These are phyloP conservation scores for Dynastes maya DNA, from an alignment of 2,888 invertebrate species.

Conservation along the genomic window DNA sequence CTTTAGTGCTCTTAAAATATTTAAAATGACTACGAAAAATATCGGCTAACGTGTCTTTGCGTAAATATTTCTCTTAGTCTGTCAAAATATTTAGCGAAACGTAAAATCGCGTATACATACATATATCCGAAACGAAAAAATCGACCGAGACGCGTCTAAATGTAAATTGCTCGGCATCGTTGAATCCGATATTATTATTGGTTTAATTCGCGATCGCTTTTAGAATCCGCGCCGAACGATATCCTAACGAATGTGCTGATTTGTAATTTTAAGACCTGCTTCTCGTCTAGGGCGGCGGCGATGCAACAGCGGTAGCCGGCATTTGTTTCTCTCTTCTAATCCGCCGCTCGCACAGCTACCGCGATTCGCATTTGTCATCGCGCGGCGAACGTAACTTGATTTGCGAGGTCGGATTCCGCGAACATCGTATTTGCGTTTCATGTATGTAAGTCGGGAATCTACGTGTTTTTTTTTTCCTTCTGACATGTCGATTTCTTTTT, in stretches of 20 bases:
- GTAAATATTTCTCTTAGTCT: slow-evolving; percentile 40
- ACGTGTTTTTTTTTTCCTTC: not conserved
- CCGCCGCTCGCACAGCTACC: slow-evolving; percentile 23
- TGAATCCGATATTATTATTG: not conserved
- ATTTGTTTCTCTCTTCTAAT: slow-evolving; percentile 6
- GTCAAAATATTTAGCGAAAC: slow-evolving; percentile 45
- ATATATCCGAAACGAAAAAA: not conserved
- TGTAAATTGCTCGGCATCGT: not conserved
- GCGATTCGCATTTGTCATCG: slow-evolving; percentile 38
- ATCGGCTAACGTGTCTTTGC: slow-evolving; percentile 28
- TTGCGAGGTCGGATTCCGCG: slow-evolving; percentile 43
- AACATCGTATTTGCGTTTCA: slow-evolving; percentile 19
- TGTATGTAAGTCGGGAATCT: not conserved
- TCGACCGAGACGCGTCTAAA: not conserved
- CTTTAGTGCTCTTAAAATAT: slow-evolving; percentile 33
- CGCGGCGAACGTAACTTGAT: slow-evolving; percentile 39
- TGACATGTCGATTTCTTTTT: slow-evolving; percentile 1
- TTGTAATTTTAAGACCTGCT: slow-evolving; percentile 25
- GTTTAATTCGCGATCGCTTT: not conserved
- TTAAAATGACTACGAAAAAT: slow-evolving; percentile 33
- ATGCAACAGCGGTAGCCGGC: slow-evolving; percentile 14
- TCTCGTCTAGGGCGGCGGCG: slow-evolving; percentile 8
- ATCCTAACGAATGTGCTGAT: slow-evolving; percentile 25
- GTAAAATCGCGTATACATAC: slow-evolving; percentile 7
- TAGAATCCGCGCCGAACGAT: slow-evolving; percentile 10